Conservation (phyloP, 2,888 invertebrate species). For the Unio pictorum region DNA sequence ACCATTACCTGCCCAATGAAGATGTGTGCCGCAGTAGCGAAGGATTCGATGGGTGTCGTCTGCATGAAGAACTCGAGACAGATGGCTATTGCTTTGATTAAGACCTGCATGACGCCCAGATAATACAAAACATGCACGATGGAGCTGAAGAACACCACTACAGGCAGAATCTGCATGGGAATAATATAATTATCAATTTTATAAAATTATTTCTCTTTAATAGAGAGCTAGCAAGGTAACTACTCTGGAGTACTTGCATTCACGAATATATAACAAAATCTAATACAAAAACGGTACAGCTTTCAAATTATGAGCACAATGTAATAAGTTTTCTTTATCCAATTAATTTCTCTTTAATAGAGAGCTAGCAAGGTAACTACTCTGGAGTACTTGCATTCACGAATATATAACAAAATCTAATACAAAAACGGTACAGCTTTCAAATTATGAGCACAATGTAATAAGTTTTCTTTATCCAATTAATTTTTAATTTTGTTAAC, state of each 20-base stretch:
- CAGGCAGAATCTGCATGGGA: constrained; percentile 40
- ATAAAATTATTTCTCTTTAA: too few species aligned
- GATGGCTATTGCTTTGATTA: constrained; percentile 35
- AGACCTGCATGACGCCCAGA: constrained; percentile 42
- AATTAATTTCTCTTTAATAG: neutral
- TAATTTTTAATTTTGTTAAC: too few species aligned
- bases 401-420: too few species aligned
- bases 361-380: neutral
- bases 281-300: too few species aligned
- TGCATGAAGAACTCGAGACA: constrained; percentile 68
- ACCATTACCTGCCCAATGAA: constrained; percentile 88
- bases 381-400: neutral
- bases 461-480: too few species aligned
- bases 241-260: neutral
- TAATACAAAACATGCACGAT: constrained; percentile 43
- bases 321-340: too few species aligned
- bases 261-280: too few species aligned
- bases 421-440: too few species aligned
- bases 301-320: too few species aligned
- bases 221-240: neutral
- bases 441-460: too few species aligned
- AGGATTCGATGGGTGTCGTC: constrained; percentile 88
- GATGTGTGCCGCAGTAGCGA: constrained; percentile 91
- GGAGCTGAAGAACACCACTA: constrained; percentile 46
- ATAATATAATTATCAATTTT: neutral